These are phyloP conservation scores for Harpagifer antarcticus DNA, from an alignment of 2,797 vertebrate genomes.

Conservation along the genomic window DNA sequence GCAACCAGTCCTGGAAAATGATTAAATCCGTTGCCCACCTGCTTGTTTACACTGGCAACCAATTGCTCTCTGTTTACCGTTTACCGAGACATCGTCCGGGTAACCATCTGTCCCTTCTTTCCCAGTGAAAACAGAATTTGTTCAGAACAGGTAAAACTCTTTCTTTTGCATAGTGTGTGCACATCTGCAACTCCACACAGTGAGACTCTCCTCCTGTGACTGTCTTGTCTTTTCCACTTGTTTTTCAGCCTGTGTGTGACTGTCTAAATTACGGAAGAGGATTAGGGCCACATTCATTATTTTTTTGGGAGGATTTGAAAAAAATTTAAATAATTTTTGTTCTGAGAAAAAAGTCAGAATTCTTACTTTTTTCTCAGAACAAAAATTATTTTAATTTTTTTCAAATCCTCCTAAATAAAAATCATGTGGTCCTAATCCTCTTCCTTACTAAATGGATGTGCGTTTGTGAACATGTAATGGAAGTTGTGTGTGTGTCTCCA, in stretches of 20 bases:
- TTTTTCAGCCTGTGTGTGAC: background rate
- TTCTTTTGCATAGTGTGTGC: constrained; percentile 5
- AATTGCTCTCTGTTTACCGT: constrained; percentile 46
- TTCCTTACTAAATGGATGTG: too few relatives aligned
- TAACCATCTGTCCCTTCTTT: constrained; percentile 51
- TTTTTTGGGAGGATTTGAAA: too few relatives aligned
- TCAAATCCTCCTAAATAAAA: too few relatives aligned
- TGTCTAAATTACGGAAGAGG: background rate
- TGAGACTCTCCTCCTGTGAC: background rate
- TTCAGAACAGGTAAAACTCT: constrained; percentile 28
- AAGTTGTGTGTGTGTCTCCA: background rate
- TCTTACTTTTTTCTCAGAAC: too few relatives aligned
- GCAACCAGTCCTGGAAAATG: constrained; percentile 27
- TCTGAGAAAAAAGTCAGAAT: too few relatives aligned
- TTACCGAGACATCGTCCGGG: constrained; percentile 48
- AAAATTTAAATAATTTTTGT: too few relatives aligned
- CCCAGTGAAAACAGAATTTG: constrained; percentile 41
- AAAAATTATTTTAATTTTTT: too few relatives aligned
- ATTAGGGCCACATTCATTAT: too few relatives aligned
- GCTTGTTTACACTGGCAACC: constrained; percentile 61
- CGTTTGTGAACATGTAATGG: background rate
- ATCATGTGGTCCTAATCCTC: too few relatives aligned
- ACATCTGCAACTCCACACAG: background rate
- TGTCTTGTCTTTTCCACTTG: background rate
- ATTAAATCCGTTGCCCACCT: constrained; percentile 60